Base-by-base conservation (phyloP, 2,797 vertebrate genomes). In the Otus scops region DNA sequence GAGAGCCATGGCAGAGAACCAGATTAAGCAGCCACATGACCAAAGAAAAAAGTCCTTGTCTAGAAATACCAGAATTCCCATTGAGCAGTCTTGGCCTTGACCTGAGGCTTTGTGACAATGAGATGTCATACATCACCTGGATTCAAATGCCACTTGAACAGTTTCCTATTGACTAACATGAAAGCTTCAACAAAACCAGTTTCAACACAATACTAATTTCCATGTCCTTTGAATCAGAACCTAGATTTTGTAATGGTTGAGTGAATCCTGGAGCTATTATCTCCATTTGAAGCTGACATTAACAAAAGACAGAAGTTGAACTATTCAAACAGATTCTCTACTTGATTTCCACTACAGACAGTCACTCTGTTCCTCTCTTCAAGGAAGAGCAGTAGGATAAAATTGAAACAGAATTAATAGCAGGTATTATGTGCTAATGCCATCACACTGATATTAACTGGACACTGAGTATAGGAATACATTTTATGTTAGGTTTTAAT, bases 381-480 rank as follows among this genome's bases (percentile, higher is more conserved):
- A 76, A 88, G 32, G 51, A 85, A 63, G 32, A 76, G 20, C 51
- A 63, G 63, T 18, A 63, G 45, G 51, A 84, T 67, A 82, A 88
- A 92, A 83, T 5, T 67, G 51, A 90, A 96, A 21, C 60, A 79
- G n/a, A 90, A 93, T 88, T 93, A 95, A 82, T 78, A 92, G 43
- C 27, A 91, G 24, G 36, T 71, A 81, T 94, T 90, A 84, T 20
- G 45, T 76, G 61, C 26, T 96, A 94, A 92, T 85, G 47, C 36
- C 61, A 93, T 91, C 61, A 93, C 28, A 73, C 39, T 36, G 59
- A 27, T 82, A 45, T 69, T 78, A 91, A 54, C 43, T 81, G 93
- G 88, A 93, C 70, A 5, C 36, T 9, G 21, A 79, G 9, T 53
- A 41, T 2, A 70, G 10, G 26, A 82, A 86, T 56, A 54, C 13